Evolutionary conservation across 2,888 invertebrate genomes (phyloP), one percentile per base, ranked within the genome.

Genomic region (Sympetrum striolatum): DNA sequence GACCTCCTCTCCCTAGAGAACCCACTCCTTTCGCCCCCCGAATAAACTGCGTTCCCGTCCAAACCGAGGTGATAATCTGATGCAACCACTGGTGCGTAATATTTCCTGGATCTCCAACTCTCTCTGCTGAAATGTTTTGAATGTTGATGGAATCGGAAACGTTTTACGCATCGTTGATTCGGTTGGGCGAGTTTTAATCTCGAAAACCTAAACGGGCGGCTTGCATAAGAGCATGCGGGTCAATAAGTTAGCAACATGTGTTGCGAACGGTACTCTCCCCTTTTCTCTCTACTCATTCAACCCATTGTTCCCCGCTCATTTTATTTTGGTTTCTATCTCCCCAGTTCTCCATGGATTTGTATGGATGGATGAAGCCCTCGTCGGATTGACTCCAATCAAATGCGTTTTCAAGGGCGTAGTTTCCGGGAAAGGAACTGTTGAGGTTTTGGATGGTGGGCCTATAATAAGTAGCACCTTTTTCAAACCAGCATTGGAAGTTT

Each of bases 171-270:
- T 60, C 64, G 86, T n/a, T 86, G 86, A 60, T 64, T 64, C 86
- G 86, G 37, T 60, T 64, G 86, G 86, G 86, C 86, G 39, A 86
- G 86, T 86, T 86, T 86, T 86, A 86, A 86, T 86, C 86, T 60
- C 60, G 86, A 48, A 58, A 86, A 60, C 60, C 60, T 60, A 39
- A 64, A 86, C 60, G 60, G 60, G 22, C 48, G 81, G 60, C 86
- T 53, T 86, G 86, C 86, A 64, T n/a, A 48, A 48, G 39, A 86
- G 86, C 58, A 35, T 44, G 37, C 86, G 86, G 60, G 60, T 86
- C 86, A 86, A 86, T 86, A 86, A 86, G 86, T 86, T 37, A 31
- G 86, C 86, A 86, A 86, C 86, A 86, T 86, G 86, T 86, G 86
- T 86, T 86, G 39, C 58, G 58, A 60, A 82, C 37, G 53, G 82